A percentile compares a stretch with the other conserved stretches of the same genome.
Evolutionary conservation across 2,113 vertebrate genomes (phyloP).

Genomic region (Eira barbara): DNA sequence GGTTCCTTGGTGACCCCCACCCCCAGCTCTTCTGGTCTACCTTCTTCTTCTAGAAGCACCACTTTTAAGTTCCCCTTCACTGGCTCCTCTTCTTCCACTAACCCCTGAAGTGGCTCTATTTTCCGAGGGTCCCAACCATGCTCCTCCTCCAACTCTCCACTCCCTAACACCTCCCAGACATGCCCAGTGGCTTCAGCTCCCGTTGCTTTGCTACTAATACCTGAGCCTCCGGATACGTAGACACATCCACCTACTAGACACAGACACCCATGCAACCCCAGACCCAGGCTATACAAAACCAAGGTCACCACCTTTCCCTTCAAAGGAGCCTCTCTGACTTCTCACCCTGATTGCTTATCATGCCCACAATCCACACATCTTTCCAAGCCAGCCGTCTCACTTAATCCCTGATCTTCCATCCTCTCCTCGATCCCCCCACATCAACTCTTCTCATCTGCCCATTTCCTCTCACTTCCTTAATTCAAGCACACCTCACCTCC

Average conservation of each 20-base stretch:
- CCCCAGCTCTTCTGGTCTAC: background rate
- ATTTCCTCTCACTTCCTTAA: background rate
- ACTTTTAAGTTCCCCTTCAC: background rate
- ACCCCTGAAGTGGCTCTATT: too few species aligned
- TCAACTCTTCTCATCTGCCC: background rate
- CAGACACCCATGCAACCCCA: background rate
- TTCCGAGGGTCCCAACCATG: background rate
- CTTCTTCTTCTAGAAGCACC: background rate
- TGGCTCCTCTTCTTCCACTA: background rate
- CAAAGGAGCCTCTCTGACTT: background rate
- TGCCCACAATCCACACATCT: background rate
- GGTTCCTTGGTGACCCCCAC: background rate
- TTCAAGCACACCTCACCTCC: background rate
- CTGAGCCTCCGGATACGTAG: background rate
- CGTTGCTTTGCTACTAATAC: background rate
- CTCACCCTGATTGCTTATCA: background rate
- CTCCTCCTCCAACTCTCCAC: background rate
- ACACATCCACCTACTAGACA: background rate
- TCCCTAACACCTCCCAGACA: background rate
- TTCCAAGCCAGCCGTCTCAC: background rate
- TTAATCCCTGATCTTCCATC: background rate
- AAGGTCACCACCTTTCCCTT: background rate
- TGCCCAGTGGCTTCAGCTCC: accelerated
- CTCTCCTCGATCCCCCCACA: background rate
- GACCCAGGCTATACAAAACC: background rate